Evolutionary conservation across 2,113 vertebrate species (phyloP).

Genomic region (Bufo gargarizans): DNA sequence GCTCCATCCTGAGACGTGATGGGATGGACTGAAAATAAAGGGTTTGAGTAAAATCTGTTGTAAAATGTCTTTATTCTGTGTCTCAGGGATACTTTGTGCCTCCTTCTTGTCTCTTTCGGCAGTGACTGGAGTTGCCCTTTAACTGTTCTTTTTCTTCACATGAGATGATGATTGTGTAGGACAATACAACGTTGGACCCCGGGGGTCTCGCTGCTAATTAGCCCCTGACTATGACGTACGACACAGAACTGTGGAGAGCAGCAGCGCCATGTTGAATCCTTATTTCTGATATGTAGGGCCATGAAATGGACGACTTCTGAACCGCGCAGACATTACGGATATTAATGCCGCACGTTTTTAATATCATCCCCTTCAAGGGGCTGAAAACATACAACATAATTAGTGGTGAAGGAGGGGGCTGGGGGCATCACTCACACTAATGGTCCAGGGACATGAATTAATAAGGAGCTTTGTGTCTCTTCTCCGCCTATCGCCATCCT

Average conservation of each 20-base stretch:
- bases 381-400: constrained; percentile 51
- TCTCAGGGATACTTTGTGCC: not conserved
- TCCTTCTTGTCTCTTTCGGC: not conserved
- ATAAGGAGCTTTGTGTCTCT: constrained; percentile 33
- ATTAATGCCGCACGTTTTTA: constrained; percentile 50
- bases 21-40: not conserved
- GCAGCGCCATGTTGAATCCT: not conserved
- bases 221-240: not conserved
- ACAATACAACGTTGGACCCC: not conserved
- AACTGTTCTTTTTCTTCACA: not conserved
- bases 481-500: constrained; percentile 18
- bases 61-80: not conserved
- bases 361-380: constrained; percentile 11
- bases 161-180: not conserved
- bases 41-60: not conserved
- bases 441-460: constrained; percentile 50
- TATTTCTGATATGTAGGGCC: not conserved
- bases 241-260: not conserved
- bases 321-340: constrained; percentile 3
- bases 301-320: not conserved
- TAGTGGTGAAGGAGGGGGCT: constrained; percentile 1
- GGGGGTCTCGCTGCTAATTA: not conserved
- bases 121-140: not conserved
- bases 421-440: not conserved
- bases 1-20: not conserved